Percentiles rank a stretch among this genome's conserved stretches.
Evolutionary conservation across 2,888 invertebrate species (phyloP).

Genomic region (Phrixothrix hirtus): DNA sequence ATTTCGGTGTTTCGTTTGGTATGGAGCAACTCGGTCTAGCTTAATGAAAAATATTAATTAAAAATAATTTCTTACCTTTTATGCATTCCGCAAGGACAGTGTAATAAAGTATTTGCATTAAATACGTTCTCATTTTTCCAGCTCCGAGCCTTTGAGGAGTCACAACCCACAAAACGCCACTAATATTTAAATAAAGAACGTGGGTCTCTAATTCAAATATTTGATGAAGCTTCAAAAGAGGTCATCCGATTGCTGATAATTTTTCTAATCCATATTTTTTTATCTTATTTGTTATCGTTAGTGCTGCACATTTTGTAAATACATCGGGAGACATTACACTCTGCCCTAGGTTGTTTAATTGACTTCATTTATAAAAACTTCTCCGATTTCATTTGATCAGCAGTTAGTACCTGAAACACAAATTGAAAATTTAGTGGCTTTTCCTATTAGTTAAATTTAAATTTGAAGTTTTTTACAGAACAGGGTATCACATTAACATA

Average conservation of each 20-base stretch:
- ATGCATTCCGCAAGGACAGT: constrained; percentile 22
- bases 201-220: constrained; percentile 17
- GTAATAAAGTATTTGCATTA: constrained; percentile 29
- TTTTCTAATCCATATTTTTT: constrained; percentile 19
- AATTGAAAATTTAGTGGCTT: too few relatives aligned
- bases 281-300: too few relatives aligned
- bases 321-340: too few relatives aligned
- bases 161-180: constrained; percentile 8
- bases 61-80: constrained; percentile 20
- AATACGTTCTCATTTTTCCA: constrained; percentile 22
- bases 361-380: too few relatives aligned
- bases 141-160: constrained; percentile 2
- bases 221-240: constrained; percentile 13
- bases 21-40: not conserved
- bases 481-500: not conserved
- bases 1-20: not conserved
- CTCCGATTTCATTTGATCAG: too few relatives aligned
- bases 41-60: not conserved
- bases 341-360: too few relatives aligned
- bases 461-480: too few relatives aligned
- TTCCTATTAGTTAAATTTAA: too few relatives aligned
- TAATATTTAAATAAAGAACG: constrained; percentile 14
- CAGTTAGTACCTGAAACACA: too few relatives aligned
- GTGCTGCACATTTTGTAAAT: too few relatives aligned
- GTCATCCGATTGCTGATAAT: constrained; percentile 16